These are phyloP conservation scores for Nomada hirtipes DNA, from an alignment of 2,888 invertebrate species.

Conservation along the genomic window DNA sequence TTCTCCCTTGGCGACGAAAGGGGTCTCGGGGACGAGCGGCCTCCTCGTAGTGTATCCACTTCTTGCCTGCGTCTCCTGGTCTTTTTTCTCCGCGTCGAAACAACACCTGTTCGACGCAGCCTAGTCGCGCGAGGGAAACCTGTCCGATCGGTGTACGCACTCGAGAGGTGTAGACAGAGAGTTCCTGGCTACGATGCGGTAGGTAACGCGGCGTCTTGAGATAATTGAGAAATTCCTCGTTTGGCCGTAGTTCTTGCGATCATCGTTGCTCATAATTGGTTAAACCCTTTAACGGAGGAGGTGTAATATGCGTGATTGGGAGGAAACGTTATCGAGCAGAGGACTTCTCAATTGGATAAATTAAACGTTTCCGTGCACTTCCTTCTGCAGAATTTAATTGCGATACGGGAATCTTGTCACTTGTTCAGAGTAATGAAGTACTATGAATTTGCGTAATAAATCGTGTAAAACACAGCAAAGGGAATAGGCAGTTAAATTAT, in stretches of 20 bases:
- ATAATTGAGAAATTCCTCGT: slow-evolving; percentile 48
- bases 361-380: too few relatives aligned
- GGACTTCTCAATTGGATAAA: too few relatives aligned
- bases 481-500: too few relatives aligned
- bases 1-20: not conserved
- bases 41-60: slow-evolving; percentile 1
- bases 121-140: slow-evolving; percentile 32
- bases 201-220: slow-evolving; percentile 33
- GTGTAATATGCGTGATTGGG: not conserved
- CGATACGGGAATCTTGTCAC: too few relatives aligned
- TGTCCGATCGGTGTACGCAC: slow-evolving; percentile 51
- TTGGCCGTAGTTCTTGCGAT: slow-evolving; percentile 25
- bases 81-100: slow-evolving; percentile 23
- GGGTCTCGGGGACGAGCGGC: not conserved
- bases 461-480: too few relatives aligned
- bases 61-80: slow-evolving; percentile 26
- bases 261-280: slow-evolving; percentile 32
- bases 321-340: too few relatives aligned
- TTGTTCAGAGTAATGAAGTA: too few relatives aligned
- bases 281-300: slow-evolving; percentile 20
- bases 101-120: slow-evolving; percentile 63
- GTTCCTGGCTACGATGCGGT: slow-evolving; percentile 47
- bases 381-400: too few relatives aligned
- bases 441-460: too few relatives aligned
- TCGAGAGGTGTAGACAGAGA: slow-evolving; percentile 12